Evolutionary conservation across 2,888 invertebrate species (phyloP), one percentile per base, ranked within the genome.

Genomic region (Acleris laterana): DNA sequence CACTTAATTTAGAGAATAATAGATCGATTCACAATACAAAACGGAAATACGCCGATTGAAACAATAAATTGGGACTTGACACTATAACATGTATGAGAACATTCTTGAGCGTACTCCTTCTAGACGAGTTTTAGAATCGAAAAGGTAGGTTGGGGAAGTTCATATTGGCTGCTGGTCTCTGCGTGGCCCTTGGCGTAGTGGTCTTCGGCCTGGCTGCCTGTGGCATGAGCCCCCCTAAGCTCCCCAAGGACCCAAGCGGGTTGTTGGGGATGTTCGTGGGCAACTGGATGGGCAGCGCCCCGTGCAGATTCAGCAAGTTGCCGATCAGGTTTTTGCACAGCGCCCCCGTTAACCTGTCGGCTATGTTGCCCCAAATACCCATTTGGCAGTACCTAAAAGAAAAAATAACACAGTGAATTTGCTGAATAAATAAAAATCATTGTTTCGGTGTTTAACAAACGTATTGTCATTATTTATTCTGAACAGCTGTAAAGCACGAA

Each of bases 321-420:
- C 84, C 85, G 5, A 93, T 76, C 9, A 89, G 58, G 46, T 89
- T 85, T 72, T 90, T 87, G 74, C 96, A 96, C 2, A 93, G 75
- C 1, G 90, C 78, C 28, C 94, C 94, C 63, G 94, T 89, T 20
- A 95, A 78, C 69, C 95, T 84, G 63, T 95, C 93, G 0, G 87
- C 90, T 63, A 95, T 88, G 68, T 95, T 95, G 3, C 94, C 94
- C 96, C 95, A 96, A 7, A 96, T 79, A 6, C 94, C 95, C 93
- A 96, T 95, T 83, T 95, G 94, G 75, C 96, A 96, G 76, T 93
- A 95, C 74, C 94, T 94, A 77, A 22, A 84, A 87, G 60, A 22
- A 50, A 61, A 60, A 38, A 50, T 25, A 53, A 13, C 13, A 11
- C 32, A 32, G 13, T 38, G 38, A 38, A 38, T 38, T 4, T 38